Percentiles rank a stretch among this genome's conserved stretches.
Conservation (phyloP, 2,113 vertebrate species). For the Xenopus borealis region DNA sequence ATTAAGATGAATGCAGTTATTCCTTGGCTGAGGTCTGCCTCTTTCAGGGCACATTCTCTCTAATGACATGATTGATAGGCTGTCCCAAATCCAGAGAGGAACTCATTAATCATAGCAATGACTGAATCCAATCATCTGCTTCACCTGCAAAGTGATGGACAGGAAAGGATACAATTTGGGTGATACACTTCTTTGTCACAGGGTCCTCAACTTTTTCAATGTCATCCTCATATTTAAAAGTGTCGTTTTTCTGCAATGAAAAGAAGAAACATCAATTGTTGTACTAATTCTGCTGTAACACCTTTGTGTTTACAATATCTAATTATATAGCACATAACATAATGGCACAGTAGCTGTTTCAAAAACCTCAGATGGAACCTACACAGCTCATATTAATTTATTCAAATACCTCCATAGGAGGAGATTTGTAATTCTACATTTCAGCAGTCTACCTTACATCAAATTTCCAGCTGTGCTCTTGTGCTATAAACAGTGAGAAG, state of each 20-base stretch:
- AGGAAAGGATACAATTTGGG: constrained; percentile 91
- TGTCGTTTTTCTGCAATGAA: constrained; percentile 63
- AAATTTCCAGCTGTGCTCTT: constrained; percentile 52
- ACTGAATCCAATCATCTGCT: constrained; percentile 99
- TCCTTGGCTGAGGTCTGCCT: constrained; percentile 97
- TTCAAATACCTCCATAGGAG: constrained; percentile 47
- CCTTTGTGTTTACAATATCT: constrained; percentile 38
- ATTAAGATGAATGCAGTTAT: constrained; percentile 99
- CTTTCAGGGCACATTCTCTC: constrained; percentile 98
- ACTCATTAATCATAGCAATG: constrained; percentile 98
- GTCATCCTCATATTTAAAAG: constrained; percentile 70
- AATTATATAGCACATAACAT: constrained; percentile 46
- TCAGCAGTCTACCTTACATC: not conserved
- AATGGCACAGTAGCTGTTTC: constrained; percentile 40
- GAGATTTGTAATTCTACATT: constrained; percentile 49
- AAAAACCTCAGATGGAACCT: constrained; percentile 51
- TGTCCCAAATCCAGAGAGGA: constrained; percentile 96
- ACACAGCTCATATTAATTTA: constrained; percentile 47
- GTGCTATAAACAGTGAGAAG: too few relatives aligned
- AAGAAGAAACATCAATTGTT: constrained; percentile 43
- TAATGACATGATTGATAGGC: constrained; percentile 99
- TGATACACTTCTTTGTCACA: constrained; percentile 76
- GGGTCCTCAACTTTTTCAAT: constrained; percentile 78
- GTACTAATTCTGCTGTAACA: constrained; percentile 40
- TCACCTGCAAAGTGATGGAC: constrained; percentile 97